These are phyloP conservation scores for Propithecus deckenii DNA, from an alignment of 2,797 vertebrate species.

Conservation along the genomic window DNA sequence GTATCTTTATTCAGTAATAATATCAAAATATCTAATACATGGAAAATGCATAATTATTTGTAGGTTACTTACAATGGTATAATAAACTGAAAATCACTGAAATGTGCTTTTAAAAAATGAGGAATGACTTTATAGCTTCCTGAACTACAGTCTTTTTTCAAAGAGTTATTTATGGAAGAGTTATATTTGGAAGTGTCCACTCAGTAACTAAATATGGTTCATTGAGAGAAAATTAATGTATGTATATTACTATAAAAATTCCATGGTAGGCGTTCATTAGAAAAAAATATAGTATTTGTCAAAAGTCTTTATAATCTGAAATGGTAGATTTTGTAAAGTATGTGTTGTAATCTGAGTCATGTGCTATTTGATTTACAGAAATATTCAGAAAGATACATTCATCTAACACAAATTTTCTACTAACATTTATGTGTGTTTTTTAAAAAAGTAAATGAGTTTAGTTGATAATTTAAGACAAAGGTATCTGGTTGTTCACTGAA, in stretches of 20 bases:
- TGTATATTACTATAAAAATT: not conserved
- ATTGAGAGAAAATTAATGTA: not conserved
- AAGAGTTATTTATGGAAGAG: not conserved
- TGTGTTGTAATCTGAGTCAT: not conserved
- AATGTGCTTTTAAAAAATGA: conserved; percentile 1
- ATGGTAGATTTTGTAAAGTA: not conserved
- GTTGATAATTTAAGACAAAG: not conserved
- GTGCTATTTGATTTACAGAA: not conserved
- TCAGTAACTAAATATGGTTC: not conserved
- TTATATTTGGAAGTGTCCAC: not conserved
- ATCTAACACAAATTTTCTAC: not conserved
- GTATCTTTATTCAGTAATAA: not conserved
- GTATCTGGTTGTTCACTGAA: not conserved
- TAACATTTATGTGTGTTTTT: not conserved
- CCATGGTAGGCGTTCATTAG: not conserved
- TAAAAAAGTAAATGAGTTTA: not conserved
- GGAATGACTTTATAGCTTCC: not conserved
- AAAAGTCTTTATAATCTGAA: not conserved
- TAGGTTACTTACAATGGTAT: not conserved
- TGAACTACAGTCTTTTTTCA: not conserved
- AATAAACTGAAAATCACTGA: not conserved
- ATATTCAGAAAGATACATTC: not conserved
- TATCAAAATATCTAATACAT: not conserved
- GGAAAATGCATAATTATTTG: not conserved
- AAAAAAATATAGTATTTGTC: not conserved